Percentiles rank a stretch among this genome's conserved stretches.
phyloP scores from a whole-genome alignment of 2,797 vertebrate genomes.

The Coregonus sp. region DNA sequence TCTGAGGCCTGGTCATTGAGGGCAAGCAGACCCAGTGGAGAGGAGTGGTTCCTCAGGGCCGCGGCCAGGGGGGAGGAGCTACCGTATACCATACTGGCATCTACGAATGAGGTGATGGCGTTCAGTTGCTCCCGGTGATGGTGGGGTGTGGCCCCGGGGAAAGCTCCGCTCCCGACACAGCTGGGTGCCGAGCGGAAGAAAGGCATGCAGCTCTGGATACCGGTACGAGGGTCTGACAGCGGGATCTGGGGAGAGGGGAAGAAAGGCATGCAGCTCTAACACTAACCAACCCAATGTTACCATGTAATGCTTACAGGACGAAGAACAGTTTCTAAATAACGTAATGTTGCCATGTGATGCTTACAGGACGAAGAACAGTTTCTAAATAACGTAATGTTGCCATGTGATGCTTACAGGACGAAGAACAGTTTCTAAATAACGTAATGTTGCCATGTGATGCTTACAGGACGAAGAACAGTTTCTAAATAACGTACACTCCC shows the following conservation, averaged over 20 bases:
- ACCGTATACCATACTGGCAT: constrained; percentile 82
- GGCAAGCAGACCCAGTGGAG: constrained; percentile 68
- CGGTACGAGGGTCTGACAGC: constrained; percentile 74
- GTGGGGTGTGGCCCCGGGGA: constrained; percentile 33
- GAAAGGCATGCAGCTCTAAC: neutral
- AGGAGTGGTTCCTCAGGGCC: constrained; percentile 71
- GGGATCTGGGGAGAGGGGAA: constrained; percentile 66
- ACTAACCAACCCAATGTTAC: too few species aligned
- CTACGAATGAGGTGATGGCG: constrained; percentile 81
- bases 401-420: too few species aligned
- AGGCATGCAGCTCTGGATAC: constrained; percentile 82
- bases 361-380: too few species aligned
- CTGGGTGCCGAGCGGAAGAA: constrained; percentile 86
- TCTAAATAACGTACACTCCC: too few species aligned
- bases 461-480: too few species aligned
- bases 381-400: too few species aligned
- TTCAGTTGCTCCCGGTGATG: constrained; percentile 79
- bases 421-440: too few species aligned
- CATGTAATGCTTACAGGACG: too few species aligned
- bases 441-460: too few species aligned
- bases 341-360: too few species aligned
- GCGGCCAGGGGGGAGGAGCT: constrained; percentile 68
- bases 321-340: too few species aligned
- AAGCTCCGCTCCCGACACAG: constrained; percentile 54
- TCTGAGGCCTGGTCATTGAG: constrained; percentile 73